Evolutionary conservation across 2,797 vertebrate species (phyloP), one percentile per base, ranked within the genome.

Genomic region (Falco naumanni): DNA sequence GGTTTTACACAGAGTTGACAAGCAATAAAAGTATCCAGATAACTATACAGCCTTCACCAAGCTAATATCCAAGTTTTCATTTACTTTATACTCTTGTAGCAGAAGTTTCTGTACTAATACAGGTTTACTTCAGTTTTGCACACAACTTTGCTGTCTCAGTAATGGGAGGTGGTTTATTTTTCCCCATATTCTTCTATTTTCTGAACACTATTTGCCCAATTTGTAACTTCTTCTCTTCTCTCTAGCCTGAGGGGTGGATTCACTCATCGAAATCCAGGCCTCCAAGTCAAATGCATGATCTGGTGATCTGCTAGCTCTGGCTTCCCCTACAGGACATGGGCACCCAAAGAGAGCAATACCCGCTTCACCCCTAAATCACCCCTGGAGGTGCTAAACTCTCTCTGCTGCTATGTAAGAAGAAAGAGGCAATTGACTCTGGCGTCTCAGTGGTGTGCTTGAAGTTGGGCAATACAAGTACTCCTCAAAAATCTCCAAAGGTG

Each of bases 1-100:
- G 65, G 48, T 84, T 94, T 89, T 87, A 90, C 39, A 91, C 43
- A 87, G 80, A 87, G 78, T 72, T 93, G 81, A 91, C 21, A 93
- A 45, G 54, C 53, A 94, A 61, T 68, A 89, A 71, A 89, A 89
- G 41, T 85, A 71, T 41, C 65, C 86, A 85, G 61, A 69, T 69
- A 87, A 63, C 60, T 71, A 43, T 13, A 43, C 47, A 72, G 41
- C 37, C 64, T 82, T 85, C 51, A 77, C 48, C 64, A 70, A 34
- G 24, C 77, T 74, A 34, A 74, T 39, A 56, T 10, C 12, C 34
- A 77, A 80, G 15, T 20, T 34, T 37, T 80, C 10, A 47, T 64
- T 78, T 34, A 43, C 6, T 79, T 89, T 66, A 57, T 26, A 28
- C 17, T 65, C 43, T 59, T 10, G 3, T 25, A 85, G 48, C 9